phyloP scores from a whole-genome alignment of 35 echinoderm and acorn worm species.

The Apostichopus parvimensis region DNA sequence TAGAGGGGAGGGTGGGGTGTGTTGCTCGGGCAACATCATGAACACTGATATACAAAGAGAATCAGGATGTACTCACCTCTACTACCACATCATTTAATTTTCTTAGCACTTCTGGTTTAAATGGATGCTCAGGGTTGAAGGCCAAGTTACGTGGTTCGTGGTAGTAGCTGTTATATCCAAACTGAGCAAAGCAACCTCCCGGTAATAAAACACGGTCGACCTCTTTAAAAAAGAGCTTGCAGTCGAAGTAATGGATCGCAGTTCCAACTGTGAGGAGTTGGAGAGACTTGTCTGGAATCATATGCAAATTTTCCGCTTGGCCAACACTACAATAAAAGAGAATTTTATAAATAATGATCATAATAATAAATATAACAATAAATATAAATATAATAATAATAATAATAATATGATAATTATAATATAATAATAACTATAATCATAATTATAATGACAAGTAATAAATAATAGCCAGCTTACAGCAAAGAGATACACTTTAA shows the following conservation, averaged over 20 bases:
- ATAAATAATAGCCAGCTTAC: too few species aligned
- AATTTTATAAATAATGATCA: not conserved
- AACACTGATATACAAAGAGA: too few species aligned
- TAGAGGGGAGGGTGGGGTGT: too few species aligned
- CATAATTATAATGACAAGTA: too few species aligned
- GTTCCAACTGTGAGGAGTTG: not conserved
- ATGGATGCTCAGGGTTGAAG: not conserved
- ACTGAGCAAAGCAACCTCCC: constrained; percentile 14
- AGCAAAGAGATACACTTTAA: too few species aligned
- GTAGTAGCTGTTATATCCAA: constrained; percentile 17
- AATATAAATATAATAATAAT: not conserved
- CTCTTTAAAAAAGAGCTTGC: constrained; percentile 12
- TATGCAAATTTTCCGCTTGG: not conserved
- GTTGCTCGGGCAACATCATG: too few species aligned
- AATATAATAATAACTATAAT: too few species aligned
- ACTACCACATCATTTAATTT: constrained; percentile 9
- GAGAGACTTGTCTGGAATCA: not conserved
- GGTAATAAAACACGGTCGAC: constrained; percentile 8
- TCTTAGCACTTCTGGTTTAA: not conserved
- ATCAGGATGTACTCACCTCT: not conserved
- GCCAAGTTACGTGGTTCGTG: not conserved
- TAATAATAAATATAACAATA: not conserved
- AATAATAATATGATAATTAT: not conserved
- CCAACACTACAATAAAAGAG: not conserved
- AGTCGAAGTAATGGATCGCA: constrained; percentile 32